Conservation (phyloP, 2,797 vertebrate genomes). For the Bucorvus abyssinicus region DNA sequence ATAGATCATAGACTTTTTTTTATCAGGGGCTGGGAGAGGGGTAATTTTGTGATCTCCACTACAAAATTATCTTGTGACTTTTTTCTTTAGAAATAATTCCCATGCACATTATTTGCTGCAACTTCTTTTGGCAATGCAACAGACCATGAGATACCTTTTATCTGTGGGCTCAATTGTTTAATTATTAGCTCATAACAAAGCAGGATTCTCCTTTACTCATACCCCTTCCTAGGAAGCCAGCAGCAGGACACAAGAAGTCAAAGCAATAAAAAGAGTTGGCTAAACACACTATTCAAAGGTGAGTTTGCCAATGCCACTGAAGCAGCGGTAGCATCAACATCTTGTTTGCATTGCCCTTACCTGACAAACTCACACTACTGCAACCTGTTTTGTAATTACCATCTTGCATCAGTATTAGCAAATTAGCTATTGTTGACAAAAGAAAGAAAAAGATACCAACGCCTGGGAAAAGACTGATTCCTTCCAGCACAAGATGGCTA, state of each 20-base stretch:
- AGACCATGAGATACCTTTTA: not conserved
- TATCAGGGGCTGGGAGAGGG: not conserved
- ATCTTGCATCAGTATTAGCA: not conserved
- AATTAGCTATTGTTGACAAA: not conserved
- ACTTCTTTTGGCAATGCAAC: not conserved
- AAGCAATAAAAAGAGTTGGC: not conserved
- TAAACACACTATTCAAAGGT: not conserved
- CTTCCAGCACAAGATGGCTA: not conserved
- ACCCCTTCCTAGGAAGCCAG: not conserved
- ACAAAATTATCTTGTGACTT: not conserved
- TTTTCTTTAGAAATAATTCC: not conserved
- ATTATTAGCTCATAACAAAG: not conserved
- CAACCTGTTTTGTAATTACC: fast-evolving
- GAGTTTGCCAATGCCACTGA: not conserved
- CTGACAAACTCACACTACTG: fast-evolving
- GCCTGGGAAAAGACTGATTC: not conserved
- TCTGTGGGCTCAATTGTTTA: not conserved
- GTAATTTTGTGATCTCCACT: not conserved
- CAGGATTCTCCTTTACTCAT: not conserved
- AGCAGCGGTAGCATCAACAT: not conserved
- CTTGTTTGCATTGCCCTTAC: not conserved
- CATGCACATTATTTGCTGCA: not conserved
- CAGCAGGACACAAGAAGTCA: not conserved
- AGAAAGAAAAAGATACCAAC: not conserved
- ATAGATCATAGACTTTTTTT: not conserved